Conservation (phyloP, 2,797 vertebrate species). For the Nannoperca obscura region DNA sequence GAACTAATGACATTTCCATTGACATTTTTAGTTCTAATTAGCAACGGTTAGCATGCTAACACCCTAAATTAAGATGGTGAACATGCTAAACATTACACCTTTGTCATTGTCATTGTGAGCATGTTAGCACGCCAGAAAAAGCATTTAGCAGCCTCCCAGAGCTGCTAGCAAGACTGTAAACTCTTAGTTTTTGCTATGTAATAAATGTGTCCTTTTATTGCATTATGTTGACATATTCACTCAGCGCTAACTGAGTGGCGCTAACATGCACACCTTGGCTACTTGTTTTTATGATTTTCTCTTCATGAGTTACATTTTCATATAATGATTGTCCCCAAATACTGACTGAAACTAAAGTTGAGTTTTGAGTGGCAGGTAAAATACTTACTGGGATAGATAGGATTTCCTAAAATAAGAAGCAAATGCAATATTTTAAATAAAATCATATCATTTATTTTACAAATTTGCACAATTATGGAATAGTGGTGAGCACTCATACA, state of each 20-base stretch:
- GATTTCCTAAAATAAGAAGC: constrained; percentile 28
- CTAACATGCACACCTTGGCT: background rate
- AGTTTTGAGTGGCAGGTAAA: background rate
- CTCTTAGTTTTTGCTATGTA: background rate
- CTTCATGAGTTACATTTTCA: background rate
- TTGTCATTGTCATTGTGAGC: too few species aligned
- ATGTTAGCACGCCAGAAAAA: background rate
- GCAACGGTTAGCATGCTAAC: too few species aligned
- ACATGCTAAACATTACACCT: too few species aligned
- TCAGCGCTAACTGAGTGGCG: background rate
- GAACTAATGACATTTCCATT: too few species aligned
- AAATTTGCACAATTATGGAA: constrained; percentile 86
- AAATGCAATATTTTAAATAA: constrained; percentile 80
- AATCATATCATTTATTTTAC: constrained; percentile 87
- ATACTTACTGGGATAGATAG: background rate
- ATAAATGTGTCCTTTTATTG: background rate
- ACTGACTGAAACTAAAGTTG: background rate
- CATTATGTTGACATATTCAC: background rate
- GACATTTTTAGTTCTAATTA: too few species aligned
- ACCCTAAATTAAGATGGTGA: too few species aligned
- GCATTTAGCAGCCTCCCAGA: background rate
- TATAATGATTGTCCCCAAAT: background rate
- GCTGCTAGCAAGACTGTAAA: background rate
- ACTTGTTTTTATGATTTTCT: constrained; percentile 10
- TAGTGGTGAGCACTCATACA: constrained; percentile 79